Base-by-base conservation (phyloP, 2,113 vertebrate species). In the Sisor rabdophorus region DNA sequence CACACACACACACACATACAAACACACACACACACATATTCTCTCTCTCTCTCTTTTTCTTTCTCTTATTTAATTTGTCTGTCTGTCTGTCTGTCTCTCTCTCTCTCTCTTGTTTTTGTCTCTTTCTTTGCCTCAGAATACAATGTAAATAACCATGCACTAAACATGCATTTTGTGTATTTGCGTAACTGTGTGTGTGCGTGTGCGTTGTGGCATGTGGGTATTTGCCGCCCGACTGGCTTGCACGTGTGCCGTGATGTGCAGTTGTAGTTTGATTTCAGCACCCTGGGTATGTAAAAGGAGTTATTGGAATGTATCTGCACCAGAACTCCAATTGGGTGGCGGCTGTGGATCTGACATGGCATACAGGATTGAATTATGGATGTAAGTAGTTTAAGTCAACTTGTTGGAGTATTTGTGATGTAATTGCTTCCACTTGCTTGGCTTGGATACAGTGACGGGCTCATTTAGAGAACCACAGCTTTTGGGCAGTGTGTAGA, bases 401-500 rank as follows among this genome's bases (percentile, higher is more conserved):
- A 78, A 82, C 79, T 80, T 80, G 83, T 85, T 79, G 87, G 85
- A 89, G 88, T 87, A 85, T 89, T 82, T 88, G 76, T 87, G 82
- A 78, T 85, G 83, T 87, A 89, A 89, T 90, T 87, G 88, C 84
- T 89, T 84, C 86, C 88, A 91, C 86, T 89, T 82, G 86, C 82
- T 54, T 72, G 79, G 85, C 77, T 82, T 82, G 80, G 82, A 86
- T 85, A 86, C 83, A 81, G 63, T 86, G 86, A 89, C 88, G 88
- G 81, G 77, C 80, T 89, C 86, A 86, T 87, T 81, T 84, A 84
- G 80, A 79, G 84, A 87, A 83, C 77, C 79, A 78, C 72, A 71
- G 71, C 69, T 79, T 79, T 79, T 76, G 76, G 77, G 75, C 44
- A 73, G 78, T 84, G 7, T 36, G 77, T 71, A 80, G 75, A 79